Percentiles rank a stretch among this genome's conserved stretches.
phyloP scores from a whole-genome alignment of 2,888 invertebrate species.

The Nemapogon koenigi region DNA sequence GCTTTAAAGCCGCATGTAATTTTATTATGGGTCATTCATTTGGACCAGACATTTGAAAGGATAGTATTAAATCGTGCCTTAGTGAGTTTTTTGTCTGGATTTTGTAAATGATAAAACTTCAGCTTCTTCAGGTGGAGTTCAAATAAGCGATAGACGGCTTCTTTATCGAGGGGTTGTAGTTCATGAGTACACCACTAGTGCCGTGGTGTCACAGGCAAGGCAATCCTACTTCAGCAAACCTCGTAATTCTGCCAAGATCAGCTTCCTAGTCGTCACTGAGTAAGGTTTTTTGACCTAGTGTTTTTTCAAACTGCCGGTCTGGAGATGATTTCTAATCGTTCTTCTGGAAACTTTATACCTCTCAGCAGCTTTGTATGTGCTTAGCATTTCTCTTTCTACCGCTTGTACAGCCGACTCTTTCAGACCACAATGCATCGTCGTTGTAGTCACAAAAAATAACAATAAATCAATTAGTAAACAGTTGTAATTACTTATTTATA shows the following conservation, averaged over 20 bases:
- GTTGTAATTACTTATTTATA: too few species aligned
- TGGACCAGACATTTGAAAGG: not conserved
- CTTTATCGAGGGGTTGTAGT: too few species aligned
- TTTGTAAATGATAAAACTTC: too few species aligned
- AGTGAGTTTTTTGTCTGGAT: slow-evolving; percentile 3
- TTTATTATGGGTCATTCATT: slow-evolving; percentile 1
- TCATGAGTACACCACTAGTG: too few species aligned
- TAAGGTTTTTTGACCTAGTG: slow-evolving; percentile 19
- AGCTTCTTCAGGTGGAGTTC: too few species aligned
- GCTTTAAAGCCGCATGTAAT: slow-evolving; percentile 1
- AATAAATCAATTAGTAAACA: too few species aligned
- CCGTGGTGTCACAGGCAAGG: slow-evolving; percentile 16
- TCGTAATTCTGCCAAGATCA: slow-evolving; percentile 18
- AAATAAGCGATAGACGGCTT: too few species aligned
- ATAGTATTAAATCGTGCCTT: slow-evolving; percentile 1
- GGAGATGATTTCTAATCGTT: slow-evolving; percentile 20
- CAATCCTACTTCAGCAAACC: slow-evolving; percentile 15
- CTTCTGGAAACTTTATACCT: slow-evolving; percentile 20
- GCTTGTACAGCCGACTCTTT: slow-evolving; percentile 17
- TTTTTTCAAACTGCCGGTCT: slow-evolving; percentile 16
- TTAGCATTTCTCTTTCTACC: slow-evolving; percentile 18
- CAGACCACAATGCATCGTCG: slow-evolving; percentile 17
- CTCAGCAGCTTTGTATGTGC: slow-evolving; percentile 17
- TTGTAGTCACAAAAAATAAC: not conserved
- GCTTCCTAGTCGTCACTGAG: slow-evolving; percentile 19